A percentile compares a stretch with the other conserved stretches of the same genome.
Conservation (phyloP, 2,888 invertebrate species). For the Luperina testacea region DNA sequence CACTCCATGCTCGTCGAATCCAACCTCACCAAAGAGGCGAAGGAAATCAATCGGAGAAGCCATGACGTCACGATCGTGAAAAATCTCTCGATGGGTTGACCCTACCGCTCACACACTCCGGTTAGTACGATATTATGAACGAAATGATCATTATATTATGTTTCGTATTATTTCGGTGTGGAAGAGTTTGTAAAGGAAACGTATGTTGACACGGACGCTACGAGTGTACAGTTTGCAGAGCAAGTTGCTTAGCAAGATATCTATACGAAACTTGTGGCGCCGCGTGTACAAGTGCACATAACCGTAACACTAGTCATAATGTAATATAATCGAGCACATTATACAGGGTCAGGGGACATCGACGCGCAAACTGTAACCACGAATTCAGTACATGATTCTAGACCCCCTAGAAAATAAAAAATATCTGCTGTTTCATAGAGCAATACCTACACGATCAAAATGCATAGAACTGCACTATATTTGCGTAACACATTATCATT, state of each 20-base stretch:
- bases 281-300: conserved; percentile 77
- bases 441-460: neutral
- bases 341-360: neutral
- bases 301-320: conserved; percentile 84
- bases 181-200: conserved; percentile 42
- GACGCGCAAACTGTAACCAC: neutral
- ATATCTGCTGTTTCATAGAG: neutral
- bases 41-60: conserved; percentile 84
- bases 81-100: conserved; percentile 88
- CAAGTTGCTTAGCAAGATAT: conserved; percentile 28
- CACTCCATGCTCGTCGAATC: conserved; percentile 87
- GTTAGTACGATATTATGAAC: conserved; percentile 55
- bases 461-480: neutral
- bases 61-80: conserved; percentile 84
- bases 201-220: conserved; percentile 45
- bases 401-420: neutral
- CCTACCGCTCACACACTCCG: conserved; percentile 60
- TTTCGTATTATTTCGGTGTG: conserved; percentile 61
- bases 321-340: conserved; percentile 71
- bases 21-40: conserved; percentile 80
- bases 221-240: conserved; percentile 45
- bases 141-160: conserved; percentile 50
- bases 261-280: conserved; percentile 58
- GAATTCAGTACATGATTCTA: neutral
- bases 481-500: too few species aligned